These are phyloP conservation scores for Lates calcarifer DNA, from an alignment of 2,113 vertebrate genomes.

Conservation along the genomic window DNA sequence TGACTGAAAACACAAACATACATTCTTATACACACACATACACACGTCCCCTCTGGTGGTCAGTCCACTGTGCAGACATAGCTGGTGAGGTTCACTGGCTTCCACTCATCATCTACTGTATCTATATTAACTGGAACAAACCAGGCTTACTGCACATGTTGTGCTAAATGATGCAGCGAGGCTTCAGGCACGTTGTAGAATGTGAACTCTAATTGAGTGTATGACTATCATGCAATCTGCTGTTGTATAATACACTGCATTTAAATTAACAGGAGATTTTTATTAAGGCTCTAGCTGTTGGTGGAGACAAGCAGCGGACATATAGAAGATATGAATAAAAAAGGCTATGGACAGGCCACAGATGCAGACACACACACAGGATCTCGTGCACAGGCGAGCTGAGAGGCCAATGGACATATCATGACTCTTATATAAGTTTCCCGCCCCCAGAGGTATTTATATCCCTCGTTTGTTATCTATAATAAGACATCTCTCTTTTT, in stretches of 20 bases:
- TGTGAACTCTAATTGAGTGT: conserved; percentile 27
- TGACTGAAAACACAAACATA: conserved; percentile 22
- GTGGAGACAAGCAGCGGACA: background rate
- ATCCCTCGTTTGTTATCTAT: conserved; percentile 81
- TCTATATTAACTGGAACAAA: conserved; percentile 23
- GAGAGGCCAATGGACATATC: conserved; percentile 65
- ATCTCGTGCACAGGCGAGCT: conserved; percentile 7
- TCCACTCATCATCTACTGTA: conserved; percentile 14
- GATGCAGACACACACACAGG: conserved; percentile 12
- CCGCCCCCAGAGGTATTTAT: conserved; percentile 80
- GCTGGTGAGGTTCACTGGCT: conserved; percentile 50
- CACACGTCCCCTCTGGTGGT: conserved; percentile 23
- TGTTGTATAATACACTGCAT: conserved; percentile 1
- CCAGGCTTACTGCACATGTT: conserved; percentile 12
- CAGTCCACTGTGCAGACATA: conserved; percentile 23
- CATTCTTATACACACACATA: background rate
- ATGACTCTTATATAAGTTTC: conserved; percentile 76
- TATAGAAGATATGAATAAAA: conserved; percentile 8
- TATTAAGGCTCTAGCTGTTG: background rate
- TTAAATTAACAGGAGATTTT: conserved; percentile 13
- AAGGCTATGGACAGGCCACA: background rate
- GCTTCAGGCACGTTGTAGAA: conserved; percentile 3
- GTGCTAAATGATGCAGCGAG: background rate
- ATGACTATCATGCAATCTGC: conserved; percentile 28
- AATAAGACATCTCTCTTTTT: conserved; percentile 75